These are phyloP conservation scores for Naso thynnoides DNA, from an alignment of 2,797 vertebrate species.

Conservation along the genomic window DNA sequence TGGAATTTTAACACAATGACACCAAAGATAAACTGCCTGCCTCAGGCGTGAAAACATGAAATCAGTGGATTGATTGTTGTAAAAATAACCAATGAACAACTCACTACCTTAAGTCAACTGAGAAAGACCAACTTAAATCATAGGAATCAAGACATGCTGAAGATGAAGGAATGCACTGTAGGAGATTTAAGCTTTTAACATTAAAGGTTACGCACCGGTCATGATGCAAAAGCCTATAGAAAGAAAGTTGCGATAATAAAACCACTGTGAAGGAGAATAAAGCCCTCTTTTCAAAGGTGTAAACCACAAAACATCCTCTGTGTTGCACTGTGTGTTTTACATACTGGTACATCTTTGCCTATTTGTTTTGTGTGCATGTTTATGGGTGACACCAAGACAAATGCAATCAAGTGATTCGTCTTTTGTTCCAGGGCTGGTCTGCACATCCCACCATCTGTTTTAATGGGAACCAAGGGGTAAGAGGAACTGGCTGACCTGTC, in stretches of 20 bases:
- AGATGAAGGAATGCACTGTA: neutral
- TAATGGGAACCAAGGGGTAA: conserved; percentile 81
- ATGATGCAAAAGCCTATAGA: neutral
- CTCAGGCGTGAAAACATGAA: neutral
- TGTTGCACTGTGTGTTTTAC: neutral
- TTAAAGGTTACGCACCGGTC: neutral
- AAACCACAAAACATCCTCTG: conserved; percentile 29
- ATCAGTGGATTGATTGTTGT: neutral
- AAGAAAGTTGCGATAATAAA: conserved; percentile 1
- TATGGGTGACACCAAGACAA: neutral
- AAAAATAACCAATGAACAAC: neutral
- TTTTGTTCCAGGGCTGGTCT: conserved; percentile 54
- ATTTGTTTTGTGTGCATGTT: neutral
- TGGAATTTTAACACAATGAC: no score
- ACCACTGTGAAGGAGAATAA: conserved; percentile 25
- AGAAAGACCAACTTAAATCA: neutral
- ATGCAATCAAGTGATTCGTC: neutral
- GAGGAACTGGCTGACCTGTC: neutral
- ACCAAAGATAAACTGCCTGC: no score
- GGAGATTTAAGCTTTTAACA: neutral
- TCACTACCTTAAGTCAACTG: neutral
- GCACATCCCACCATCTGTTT: conserved; percentile 75
- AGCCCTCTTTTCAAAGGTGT: neutral
- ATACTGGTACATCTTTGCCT: neutral
- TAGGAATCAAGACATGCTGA: neutral